Base-by-base conservation (phyloP, 1,140 invertebrate genomes). In the Adelges cooleyi region DNA sequence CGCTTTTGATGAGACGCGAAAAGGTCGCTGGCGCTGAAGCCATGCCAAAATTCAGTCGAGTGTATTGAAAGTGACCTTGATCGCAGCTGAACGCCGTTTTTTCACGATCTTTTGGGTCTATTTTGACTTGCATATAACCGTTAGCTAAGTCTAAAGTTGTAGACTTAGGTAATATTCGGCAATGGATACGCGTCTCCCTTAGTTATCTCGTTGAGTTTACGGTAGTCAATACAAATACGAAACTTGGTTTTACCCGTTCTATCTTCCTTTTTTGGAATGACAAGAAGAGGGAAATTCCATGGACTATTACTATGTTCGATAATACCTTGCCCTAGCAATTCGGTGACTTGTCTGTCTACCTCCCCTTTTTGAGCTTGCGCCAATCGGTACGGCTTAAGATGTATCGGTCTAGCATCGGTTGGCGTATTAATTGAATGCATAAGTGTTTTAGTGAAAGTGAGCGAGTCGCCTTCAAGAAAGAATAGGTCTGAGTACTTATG, bases 111-210 rank as follows among this genome's bases (percentile, higher is more conserved):
- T 65, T 42, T 22, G 67, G 51, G 3, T 75, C 70, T 1, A 82
- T 70, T 9, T 71, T 67, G 3, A 82, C 70, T 67, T 82, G 79
- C 67, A 75, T 74, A 68, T 77, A 81, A 5, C 80, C 78, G 25
- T 71, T 74, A 0, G 71, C 70, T 15, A 80, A 65, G 72, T 82
- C 79, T 1, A 82, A 54, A 0, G 75, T 72, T 5, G 73, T 74
- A 65, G 80, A 80, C 52, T 73, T 78, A 73, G 18, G 73, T 71
- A 20, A 82, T 80, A 13, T 75, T 68, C 11, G 80, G 80, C 6
- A 83, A 50, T 0, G 81, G 80, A 70, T 76, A 83, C 40, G 68
- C 70, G 69, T 82, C 79, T 9, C 70, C 71, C 23, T 75, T 69
- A 18, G 74, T 76, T 51, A 70, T 70, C 44, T 74, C 70, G 69